Evolutionary conservation across 2,888 invertebrate species (phyloP).

Genomic region (Xylota sylvarum): DNA sequence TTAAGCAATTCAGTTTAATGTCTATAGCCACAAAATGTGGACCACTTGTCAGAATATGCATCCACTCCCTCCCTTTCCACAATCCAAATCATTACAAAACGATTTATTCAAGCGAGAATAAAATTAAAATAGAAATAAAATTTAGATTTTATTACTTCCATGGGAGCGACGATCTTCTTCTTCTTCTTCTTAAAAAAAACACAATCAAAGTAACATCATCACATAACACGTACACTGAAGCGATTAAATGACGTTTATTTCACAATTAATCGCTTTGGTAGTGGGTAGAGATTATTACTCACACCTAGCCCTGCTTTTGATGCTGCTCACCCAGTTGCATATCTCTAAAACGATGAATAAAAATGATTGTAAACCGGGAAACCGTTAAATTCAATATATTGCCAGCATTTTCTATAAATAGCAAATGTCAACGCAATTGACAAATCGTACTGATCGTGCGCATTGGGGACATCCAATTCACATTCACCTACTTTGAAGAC

Average conservation of each 20-base stretch:
- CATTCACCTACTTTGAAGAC: conserved; percentile 61
- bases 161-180: conserved; percentile 5
- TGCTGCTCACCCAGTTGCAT: conserved; percentile 16
- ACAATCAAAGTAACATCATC: conserved; percentile 28
- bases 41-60: conserved; percentile 41
- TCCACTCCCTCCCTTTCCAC: conserved; percentile 5
- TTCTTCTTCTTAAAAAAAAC: background rate
- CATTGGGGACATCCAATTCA: conserved; percentile 60
- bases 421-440: conserved; percentile 61
- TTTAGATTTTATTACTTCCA: background rate
- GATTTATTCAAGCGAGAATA: conserved; percentile 9
- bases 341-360: conserved; percentile 6
- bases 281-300: conserved; percentile 21
- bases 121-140: conserved; percentile 9
- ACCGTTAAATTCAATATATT: conserved; percentile 47
- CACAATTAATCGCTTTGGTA: conserved; percentile 9
- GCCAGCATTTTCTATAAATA: conserved; percentile 41
- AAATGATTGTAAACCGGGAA: conserved; percentile 23
- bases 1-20: conserved; percentile 23
- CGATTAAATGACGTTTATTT: conserved; percentile 39
- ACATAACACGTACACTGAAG: conserved; percentile 23
- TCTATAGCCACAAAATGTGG: conserved; percentile 23
- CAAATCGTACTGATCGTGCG: conserved; percentile 62
- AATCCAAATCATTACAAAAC: conserved; percentile 32
- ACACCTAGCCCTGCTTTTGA: background rate